Percentiles rank a stretch among this genome's conserved stretches.
Evolutionary conservation across 2,113 vertebrate species (phyloP).

Genomic region (Spea bombifrons): DNA sequence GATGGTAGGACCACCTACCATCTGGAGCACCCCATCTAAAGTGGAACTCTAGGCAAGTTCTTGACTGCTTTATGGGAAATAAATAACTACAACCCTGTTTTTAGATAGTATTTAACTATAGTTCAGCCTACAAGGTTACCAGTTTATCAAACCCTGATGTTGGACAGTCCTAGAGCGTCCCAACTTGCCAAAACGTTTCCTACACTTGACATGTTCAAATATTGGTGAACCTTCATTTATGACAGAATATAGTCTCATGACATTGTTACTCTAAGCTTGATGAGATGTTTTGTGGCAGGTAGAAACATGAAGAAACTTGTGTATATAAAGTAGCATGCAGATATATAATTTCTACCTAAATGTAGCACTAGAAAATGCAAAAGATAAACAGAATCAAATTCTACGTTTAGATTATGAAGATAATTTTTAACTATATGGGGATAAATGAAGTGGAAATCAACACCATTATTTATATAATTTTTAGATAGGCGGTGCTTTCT

Average conservation of each 20-base stretch:
- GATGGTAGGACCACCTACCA: no score
- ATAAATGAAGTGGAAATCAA: conserved; percentile 31
- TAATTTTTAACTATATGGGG: conserved; percentile 51
- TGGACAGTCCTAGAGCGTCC: no score
- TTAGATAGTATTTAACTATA: no score
- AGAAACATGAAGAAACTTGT: conserved; percentile 25
- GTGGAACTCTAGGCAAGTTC: no score
- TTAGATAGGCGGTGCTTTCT: conserved; percentile 61
- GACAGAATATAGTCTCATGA: conserved; percentile 5
- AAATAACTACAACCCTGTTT: no score
- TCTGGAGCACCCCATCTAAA: no score
- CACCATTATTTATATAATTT: conserved; percentile 53
- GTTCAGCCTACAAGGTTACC: no score
- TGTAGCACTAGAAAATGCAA: conserved; percentile 50
- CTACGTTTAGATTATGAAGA: conserved; percentile 50
- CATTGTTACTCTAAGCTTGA: conserved; percentile 13
- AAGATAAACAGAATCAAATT: conserved; percentile 44
- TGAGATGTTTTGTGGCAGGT: conserved; percentile 18
- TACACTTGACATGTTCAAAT: background rate
- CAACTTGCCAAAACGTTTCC: no score
- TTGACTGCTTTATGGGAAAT: no score
- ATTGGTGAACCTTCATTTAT: background rate
- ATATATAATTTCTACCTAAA: conserved; percentile 43
- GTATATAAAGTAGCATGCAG: conserved; percentile 53
- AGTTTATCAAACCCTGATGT: no score